These are phyloP conservation scores for Dynastes maya DNA, from an alignment of 2,888 invertebrate genomes.

Conservation along the genomic window DNA sequence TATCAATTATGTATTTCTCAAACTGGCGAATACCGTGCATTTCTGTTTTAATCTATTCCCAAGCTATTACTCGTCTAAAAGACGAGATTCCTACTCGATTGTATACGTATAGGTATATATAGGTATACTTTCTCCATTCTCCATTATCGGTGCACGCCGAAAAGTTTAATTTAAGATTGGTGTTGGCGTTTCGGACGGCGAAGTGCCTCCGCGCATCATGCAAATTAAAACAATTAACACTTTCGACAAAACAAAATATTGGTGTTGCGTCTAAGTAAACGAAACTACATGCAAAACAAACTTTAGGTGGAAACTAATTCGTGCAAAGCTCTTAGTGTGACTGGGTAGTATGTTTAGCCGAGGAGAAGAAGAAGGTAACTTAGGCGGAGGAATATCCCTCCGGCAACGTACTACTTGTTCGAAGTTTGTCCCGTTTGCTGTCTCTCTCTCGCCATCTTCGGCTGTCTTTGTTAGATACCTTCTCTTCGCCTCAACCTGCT, in stretches of 20 bases:
- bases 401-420: constrained; percentile 62
- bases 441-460: constrained; percentile 37
- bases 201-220: constrained; percentile 49
- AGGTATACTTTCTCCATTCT: neutral
- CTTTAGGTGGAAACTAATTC: constrained; percentile 59
- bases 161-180: constrained; percentile 49
- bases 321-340: constrained; percentile 57
- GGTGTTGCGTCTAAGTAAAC: constrained; percentile 58
- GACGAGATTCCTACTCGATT: too few relatives aligned
- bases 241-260: constrained; percentile 59
- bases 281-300: constrained; percentile 60
- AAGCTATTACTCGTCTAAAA: too few relatives aligned
- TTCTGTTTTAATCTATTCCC: too few relatives aligned
- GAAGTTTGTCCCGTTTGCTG: constrained; percentile 58
- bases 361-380: constrained; percentile 62
- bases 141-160: constrained; percentile 35
- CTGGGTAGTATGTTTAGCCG: constrained; percentile 60
- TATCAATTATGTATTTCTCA: too few relatives aligned
- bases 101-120: too few relatives aligned
- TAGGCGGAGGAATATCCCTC: constrained; percentile 60
- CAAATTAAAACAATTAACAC: constrained; percentile 57
- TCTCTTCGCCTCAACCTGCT: neutral
- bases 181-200: constrained; percentile 45
- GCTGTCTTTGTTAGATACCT: neutral
- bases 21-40: too few relatives aligned